phyloP scores from a whole-genome alignment of 2,113 vertebrate species.

The human (Homo sapiens) region GRCh38 chr12:80731501-80732000 shows the following conservation, averaged over 20 bases:
- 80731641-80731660: constrained; percentile 37
- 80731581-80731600: not conserved
- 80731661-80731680: constrained; percentile 55
- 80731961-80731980: constrained; percentile 70
- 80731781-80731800: constrained; percentile 67
- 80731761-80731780: constrained; percentile 61
- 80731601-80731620: not conserved
- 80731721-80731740: constrained; percentile 55
- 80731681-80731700: constrained; percentile 53
- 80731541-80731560: not conserved
- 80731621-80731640: not conserved
- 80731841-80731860: constrained; percentile 70
- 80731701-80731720: constrained; percentile 32
- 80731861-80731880: constrained; percentile 58
- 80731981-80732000: constrained; percentile 54
- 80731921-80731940: constrained; percentile 53
- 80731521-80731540: not conserved
- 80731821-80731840: constrained; percentile 76
- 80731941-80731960: constrained; percentile 62
- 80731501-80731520: not conserved
- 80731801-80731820: constrained; percentile 64
- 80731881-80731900: constrained; percentile 33
- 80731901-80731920: constrained; percentile 62
- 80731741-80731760: constrained; percentile 60
- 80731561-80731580: not conserved